Base-by-base conservation (phyloP, 2,113 vertebrate species). In the Gadus chalcogrammus region DNA sequence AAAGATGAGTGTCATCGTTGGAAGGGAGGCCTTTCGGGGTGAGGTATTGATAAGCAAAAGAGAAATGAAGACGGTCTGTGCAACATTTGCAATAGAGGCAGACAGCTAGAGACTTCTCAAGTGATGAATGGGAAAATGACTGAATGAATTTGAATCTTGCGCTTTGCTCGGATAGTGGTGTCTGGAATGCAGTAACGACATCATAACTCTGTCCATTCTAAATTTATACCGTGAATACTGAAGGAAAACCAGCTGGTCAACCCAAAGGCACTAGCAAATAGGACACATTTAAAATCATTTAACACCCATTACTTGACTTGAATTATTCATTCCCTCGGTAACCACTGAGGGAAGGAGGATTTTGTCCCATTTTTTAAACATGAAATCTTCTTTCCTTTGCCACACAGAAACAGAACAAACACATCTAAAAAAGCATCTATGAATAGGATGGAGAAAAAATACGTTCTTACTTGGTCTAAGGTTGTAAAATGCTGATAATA, bases 171-270 rank as follows among this genome's bases (percentile, higher is more conserved):
- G 75, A 80, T 85, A 82, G 84, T 87, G 88, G 87, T 85, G 83
- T 80, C 84, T 85, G 78, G 82, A 82, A 88, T 88, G 84, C 84
- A 88, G 79, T 88, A 88, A 88, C 85, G 79, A 90, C 80, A 85
- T 88, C 84, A 88, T 90, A 88, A 88, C 83, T 72, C 83, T 87
- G 84, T 88, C 84, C 42, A 16, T 55, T 24, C 18, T 78, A 74
- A 80, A 88, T 90, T 85, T 87, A 88, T 88, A 78, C 68, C 64
- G 75, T 20, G 24, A 71, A 84, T 78, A 75, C 70, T 53, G 58
- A 79, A 67, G 80, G 79, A 79, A 85, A 83, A 83, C 79, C 79
- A 59, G 22, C 9, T 28, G 68, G 79, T 76, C 82, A 76, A 82
- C 84, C 81, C 20, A 69, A 82, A 82, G 84, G 79, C 78, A 76